Percentiles rank a stretch among this genome's conserved stretches.
These are phyloP conservation scores for Lasioglossum albipes DNA, from an alignment of 1,140 invertebrate genomes.

Conservation along the genomic window DNA sequence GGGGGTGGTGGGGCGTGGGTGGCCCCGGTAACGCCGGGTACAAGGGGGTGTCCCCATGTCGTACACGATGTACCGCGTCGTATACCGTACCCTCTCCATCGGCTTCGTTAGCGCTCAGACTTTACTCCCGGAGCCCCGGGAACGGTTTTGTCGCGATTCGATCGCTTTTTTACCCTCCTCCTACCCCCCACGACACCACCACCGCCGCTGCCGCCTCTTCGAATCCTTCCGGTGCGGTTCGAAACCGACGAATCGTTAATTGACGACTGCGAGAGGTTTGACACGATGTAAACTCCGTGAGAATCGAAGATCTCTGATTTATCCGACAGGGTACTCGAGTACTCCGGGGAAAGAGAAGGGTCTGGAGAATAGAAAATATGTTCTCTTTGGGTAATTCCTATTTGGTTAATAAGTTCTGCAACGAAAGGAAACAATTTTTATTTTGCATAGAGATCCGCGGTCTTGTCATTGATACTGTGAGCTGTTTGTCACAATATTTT, in stretches of 20 bases:
- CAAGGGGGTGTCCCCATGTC: slow-evolving; percentile 34
- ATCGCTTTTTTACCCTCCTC: neutral
- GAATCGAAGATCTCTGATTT: too few relatives aligned
- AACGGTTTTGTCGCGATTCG: neutral
- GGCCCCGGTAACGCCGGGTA: neutral
- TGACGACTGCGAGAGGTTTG: neutral
- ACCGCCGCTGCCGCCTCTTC: neutral
- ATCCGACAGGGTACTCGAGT: too few relatives aligned
- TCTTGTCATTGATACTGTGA: too few relatives aligned
- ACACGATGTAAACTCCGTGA: too few relatives aligned
- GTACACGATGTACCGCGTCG: slow-evolving; percentile 51
- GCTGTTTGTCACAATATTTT: too few relatives aligned
- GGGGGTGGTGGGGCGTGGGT: neutral
- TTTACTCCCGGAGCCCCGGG: neutral
- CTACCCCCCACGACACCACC: too few relatives aligned
- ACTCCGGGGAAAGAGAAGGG: too few relatives aligned
- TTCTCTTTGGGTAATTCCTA: too few relatives aligned
- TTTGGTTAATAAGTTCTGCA: too few relatives aligned
- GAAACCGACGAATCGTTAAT: neutral
- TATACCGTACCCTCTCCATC: neutral
- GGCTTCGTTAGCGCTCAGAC: slow-evolving; percentile 37
- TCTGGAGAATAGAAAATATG: too few relatives aligned
- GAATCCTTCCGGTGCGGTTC: neutral
- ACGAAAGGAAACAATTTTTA: too few relatives aligned
- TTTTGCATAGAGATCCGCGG: too few relatives aligned